Evolutionary conservation across 2,888 invertebrate species (phyloP).

Genomic region (Eucera pruinosa): DNA sequence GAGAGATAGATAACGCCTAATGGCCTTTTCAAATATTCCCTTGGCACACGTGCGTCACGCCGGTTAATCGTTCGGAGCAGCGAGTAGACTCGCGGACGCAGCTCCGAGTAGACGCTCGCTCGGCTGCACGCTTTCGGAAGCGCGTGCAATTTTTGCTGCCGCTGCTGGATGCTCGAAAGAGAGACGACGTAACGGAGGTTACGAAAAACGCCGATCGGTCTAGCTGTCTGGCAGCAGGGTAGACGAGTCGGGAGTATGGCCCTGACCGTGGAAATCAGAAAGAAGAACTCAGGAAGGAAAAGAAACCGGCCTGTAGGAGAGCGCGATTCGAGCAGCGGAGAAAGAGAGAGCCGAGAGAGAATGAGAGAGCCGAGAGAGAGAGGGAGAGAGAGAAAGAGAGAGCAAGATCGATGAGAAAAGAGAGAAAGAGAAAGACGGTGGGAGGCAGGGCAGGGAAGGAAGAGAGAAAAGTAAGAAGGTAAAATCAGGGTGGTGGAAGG

Average conservation of each 20-base stretch:
- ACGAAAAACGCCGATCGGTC: constrained; percentile 25
- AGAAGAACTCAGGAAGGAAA: constrained; percentile 61
- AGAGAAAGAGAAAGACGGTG: not conserved
- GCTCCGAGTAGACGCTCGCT: no score
- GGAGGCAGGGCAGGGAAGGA: constrained; percentile 19
- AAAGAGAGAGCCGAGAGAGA: constrained; percentile 15
- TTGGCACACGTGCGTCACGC: no score
- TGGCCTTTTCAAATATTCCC: no score
- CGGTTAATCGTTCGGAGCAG: no score
- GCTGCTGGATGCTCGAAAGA: not conserved
- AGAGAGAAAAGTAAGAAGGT: constrained; percentile 46
- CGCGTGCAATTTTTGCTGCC: no score
- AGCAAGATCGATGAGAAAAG: not conserved
- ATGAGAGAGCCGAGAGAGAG: not conserved
- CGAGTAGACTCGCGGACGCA: no score
- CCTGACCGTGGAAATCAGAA: constrained; percentile 67
- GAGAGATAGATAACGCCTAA: no score
- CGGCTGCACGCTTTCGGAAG: no score
- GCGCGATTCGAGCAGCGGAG: constrained; percentile 21
- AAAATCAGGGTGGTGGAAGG: constrained; percentile 41
- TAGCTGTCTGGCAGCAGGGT: constrained; percentile 41
- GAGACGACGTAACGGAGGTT: no score
- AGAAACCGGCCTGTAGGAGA: constrained; percentile 40
- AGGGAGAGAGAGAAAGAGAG: constrained; percentile 10
- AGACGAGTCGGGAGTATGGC: constrained; percentile 44